Conservation (phyloP, 2,888 invertebrate species). For the Anarsia innoxiella region DNA sequence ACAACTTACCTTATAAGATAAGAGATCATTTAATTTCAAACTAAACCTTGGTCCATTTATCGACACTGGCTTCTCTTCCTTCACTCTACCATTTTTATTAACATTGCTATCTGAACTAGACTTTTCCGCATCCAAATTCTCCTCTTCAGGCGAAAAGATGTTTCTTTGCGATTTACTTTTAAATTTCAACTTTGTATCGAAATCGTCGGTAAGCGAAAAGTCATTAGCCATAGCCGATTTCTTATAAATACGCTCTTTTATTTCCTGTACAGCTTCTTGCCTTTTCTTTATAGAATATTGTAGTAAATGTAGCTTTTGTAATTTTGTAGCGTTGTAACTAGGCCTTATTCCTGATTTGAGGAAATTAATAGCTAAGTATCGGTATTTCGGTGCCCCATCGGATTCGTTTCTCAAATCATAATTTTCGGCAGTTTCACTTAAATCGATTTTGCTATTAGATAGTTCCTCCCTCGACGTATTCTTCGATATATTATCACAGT, state of each 20-base stretch:
- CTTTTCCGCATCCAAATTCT: conserved; percentile 34
- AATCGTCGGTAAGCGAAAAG: conserved; percentile 32
- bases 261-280: conserved; percentile 76
- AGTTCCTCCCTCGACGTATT: conserved; percentile 47
- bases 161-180: conserved; percentile 51
- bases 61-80: conserved; percentile 41
- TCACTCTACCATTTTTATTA: conserved; percentile 49
- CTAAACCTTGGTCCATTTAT: conserved; percentile 58
- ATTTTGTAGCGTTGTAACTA: conserved; percentile 82
- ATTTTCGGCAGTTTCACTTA: conserved; percentile 66
- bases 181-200: conserved; percentile 34
- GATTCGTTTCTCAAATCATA: conserved; percentile 59
- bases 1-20: conserved; percentile 66
- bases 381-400: conserved; percentile 53
- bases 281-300: conserved; percentile 84
- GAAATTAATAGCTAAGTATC: conserved; percentile 68
- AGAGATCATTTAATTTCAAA: conserved; percentile 63
- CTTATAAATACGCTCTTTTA: conserved; percentile 62
- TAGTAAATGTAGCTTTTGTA: conserved; percentile 80
- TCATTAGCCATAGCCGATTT: conserved; percentile 53
- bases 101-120: conserved; percentile 41
- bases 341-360: conserved; percentile 78
- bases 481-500: conserved; percentile 46
- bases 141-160: conserved; percentile 51
- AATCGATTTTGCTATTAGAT: conserved; percentile 49